phyloP scores from a whole-genome alignment of 2,797 vertebrate genomes.

The Dryobates pubescens region DNA sequence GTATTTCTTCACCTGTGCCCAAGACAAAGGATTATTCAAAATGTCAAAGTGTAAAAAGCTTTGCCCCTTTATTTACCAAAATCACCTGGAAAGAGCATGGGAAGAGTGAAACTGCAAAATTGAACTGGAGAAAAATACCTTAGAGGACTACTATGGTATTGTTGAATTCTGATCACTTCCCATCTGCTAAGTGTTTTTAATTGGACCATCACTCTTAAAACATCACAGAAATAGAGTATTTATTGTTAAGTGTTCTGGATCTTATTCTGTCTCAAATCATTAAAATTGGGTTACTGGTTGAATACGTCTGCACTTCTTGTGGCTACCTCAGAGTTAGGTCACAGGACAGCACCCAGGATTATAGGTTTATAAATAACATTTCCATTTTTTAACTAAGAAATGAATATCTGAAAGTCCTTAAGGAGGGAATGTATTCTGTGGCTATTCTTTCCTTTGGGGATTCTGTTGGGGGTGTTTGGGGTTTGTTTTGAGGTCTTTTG shows the following conservation, averaged over 20 bases:
- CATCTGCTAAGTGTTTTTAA: not conserved
- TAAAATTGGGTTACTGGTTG: not conserved
- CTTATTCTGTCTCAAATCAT: not conserved
- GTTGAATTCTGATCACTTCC: not conserved
- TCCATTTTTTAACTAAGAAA: not conserved
- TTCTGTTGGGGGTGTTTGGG: not conserved
- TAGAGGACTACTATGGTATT: not conserved
- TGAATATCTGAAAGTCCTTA: not conserved
- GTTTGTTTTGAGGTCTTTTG: not conserved
- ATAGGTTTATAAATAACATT: not conserved
- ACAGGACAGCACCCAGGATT: not conserved
- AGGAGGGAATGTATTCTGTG: fast-evolving
- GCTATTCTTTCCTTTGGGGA: not conserved
- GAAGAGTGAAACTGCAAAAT: not conserved
- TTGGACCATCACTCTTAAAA: not conserved
- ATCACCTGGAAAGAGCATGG: not conserved
- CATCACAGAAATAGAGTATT: not conserved
- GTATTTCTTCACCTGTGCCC: not conserved
- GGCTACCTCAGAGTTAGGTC: not conserved
- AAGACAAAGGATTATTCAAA: not conserved
- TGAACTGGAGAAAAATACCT: not conserved
- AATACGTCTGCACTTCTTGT: not conserved
- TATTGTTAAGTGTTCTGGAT: not conserved
- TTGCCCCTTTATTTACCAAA: not conserved
- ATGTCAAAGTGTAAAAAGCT: not conserved